phyloP scores from a whole-genome alignment of 2,113 vertebrate species.

The Corvus hawaiiensis region DNA sequence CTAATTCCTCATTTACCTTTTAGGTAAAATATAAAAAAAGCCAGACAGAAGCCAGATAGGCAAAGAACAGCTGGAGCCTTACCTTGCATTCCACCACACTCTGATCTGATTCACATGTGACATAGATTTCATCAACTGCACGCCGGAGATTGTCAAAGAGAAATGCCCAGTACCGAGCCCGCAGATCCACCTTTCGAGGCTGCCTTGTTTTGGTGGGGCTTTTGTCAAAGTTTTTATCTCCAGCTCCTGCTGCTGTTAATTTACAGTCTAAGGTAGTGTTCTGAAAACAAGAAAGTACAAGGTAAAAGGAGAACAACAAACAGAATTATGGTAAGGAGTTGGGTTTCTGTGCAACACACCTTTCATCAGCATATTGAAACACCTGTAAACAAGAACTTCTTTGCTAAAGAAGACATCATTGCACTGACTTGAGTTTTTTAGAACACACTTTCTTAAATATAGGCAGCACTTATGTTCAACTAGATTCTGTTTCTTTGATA shows the following conservation, averaged over 20 bases:
- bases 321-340: not conserved
- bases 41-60: rapidly evolving
- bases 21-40: not conserved
- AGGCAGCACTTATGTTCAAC: not conserved
- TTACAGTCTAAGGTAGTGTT: slow-evolving; percentile 80
- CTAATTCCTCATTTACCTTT: not conserved
- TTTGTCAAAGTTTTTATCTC: slow-evolving; percentile 91
- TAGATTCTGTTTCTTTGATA: not conserved
- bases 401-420: not conserved
- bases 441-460: not conserved
- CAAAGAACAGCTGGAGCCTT: not conserved
- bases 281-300: slow-evolving; percentile 59
- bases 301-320: not conserved
- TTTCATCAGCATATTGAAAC: not conserved
- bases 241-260: slow-evolving; percentile 62
- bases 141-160: slow-evolving; percentile 95
- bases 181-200: slow-evolving; percentile 91
- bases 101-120: slow-evolving; percentile 97
- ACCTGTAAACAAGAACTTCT: not conserved
- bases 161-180: slow-evolving; percentile 97
- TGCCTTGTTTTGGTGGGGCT: slow-evolving; percentile 91
- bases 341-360: not conserved
- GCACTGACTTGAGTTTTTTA: not conserved
- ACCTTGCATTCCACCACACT: slow-evolving; percentile 98
- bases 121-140: slow-evolving; percentile 96